Evolutionary conservation across 2,797 vertebrate genomes (phyloP).

Genomic region (Pelochelys cantorii): DNA sequence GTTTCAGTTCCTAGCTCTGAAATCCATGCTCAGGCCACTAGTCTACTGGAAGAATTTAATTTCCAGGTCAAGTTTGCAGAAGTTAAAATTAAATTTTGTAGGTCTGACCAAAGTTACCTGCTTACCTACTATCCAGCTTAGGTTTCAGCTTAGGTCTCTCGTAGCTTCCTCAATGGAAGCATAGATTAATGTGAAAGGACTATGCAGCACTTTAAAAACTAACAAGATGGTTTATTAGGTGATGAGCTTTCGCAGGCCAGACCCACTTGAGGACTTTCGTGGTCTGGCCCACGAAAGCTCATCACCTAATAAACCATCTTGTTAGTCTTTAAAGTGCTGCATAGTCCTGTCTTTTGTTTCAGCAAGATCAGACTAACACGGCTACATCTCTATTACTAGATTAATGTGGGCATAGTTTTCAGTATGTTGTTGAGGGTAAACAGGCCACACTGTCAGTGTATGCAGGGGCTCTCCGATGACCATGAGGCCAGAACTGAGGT

Average conservation of each 20-base stretch:
- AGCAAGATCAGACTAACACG: too few relatives aligned
- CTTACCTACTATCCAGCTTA: not conserved
- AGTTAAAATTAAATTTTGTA: conserved; percentile 24
- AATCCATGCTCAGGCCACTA: not conserved
- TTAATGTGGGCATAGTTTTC: not conserved
- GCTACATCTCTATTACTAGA: too few relatives aligned
- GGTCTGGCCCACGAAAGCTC: too few relatives aligned
- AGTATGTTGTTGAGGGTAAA: not conserved
- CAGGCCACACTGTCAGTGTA: not conserved
- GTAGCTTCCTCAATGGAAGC: not conserved
- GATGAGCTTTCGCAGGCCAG: too few relatives aligned
- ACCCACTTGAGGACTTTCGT: too few relatives aligned
- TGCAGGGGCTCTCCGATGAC: conserved; percentile 20
- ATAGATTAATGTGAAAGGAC: not conserved
- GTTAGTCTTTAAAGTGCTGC: too few relatives aligned
- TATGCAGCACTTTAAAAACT: too few relatives aligned
- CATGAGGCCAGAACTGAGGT: conserved; percentile 9
- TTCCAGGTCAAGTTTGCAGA: not conserved
- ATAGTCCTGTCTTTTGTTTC: too few relatives aligned
- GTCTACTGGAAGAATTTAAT: not conserved
- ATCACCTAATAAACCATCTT: too few relatives aligned
- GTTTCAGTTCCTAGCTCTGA: not conserved
- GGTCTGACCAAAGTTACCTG: conserved; percentile 47
- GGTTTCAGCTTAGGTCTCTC: not conserved
- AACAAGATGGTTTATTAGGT: too few relatives aligned